These are phyloP conservation scores for Zygogramma bicolorata DNA, from an alignment of 2,888 invertebrate species.

Conservation along the genomic window DNA sequence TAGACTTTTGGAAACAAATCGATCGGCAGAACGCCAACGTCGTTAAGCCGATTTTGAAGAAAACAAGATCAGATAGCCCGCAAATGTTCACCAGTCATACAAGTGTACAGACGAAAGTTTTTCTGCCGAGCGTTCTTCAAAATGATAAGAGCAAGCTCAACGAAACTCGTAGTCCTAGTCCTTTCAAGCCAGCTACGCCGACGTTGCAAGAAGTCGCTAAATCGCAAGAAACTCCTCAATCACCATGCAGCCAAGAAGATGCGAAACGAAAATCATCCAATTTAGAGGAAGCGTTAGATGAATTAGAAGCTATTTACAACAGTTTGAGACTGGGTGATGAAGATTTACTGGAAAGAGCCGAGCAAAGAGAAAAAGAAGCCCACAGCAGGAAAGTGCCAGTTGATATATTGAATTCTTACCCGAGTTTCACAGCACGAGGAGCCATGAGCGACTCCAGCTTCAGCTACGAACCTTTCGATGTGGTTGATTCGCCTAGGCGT, in stretches of 20 bases:
- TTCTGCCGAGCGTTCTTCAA: slow-evolving; percentile 58
- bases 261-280: slow-evolving; percentile 78
- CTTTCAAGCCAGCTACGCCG: slow-evolving; percentile 44
- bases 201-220: slow-evolving; percentile 30
- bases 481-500: slow-evolving; percentile 58
- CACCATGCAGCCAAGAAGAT: slow-evolving; percentile 48
- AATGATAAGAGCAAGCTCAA: slow-evolving; percentile 38
- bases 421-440: slow-evolving; percentile 56
- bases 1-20: slow-evolving; percentile 76
- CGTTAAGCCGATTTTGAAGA: slow-evolving; percentile 37
- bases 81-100: slow-evolving; percentile 64
- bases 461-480: slow-evolving; percentile 63
- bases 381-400: slow-evolving; percentile 57
- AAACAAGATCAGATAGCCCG: slow-evolving; percentile 53
- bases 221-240: not conserved
- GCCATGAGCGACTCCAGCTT: slow-evolving; percentile 65
- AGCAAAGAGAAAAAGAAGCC: slow-evolving; percentile 74
- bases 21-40: slow-evolving; percentile 58
- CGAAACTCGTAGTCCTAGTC: slow-evolving; percentile 35
- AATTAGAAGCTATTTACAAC: slow-evolving; percentile 91
- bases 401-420: slow-evolving; percentile 50
- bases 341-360: slow-evolving; percentile 83
- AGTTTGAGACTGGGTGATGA: slow-evolving; percentile 88
- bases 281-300: slow-evolving; percentile 88
- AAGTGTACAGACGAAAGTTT: slow-evolving; percentile 62